These are phyloP conservation scores for Centruroides vittatus DNA, from an alignment of 1,140 invertebrate species.

Conservation along the genomic window DNA sequence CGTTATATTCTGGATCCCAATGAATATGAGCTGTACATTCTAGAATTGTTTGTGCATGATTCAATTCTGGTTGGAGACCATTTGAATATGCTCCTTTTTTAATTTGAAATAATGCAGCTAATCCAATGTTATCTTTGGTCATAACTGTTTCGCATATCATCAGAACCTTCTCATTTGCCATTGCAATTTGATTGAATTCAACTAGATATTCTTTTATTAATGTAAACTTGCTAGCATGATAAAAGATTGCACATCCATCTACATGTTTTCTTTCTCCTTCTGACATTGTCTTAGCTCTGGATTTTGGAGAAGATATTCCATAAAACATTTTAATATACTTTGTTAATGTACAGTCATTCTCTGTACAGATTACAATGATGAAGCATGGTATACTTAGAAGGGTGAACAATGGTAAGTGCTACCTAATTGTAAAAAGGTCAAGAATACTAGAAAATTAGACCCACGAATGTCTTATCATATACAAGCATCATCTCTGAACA, in stretches of 20 bases:
- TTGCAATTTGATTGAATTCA: slow-evolving; percentile 96
- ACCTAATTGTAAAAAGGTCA: too few relatives aligned
- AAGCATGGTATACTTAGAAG: too few relatives aligned
- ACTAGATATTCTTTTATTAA: slow-evolving; percentile 87
- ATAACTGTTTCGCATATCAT: slow-evolving; percentile 98
- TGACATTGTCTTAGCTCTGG: slow-evolving; percentile 94
- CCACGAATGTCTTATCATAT: too few relatives aligned
- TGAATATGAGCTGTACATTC: slow-evolving; percentile 98
- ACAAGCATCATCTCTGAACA: too few relatives aligned
- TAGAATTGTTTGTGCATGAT: too few relatives aligned
- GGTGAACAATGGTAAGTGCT: too few relatives aligned
- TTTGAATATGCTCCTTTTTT: too few relatives aligned
- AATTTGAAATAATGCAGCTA: slow-evolving; percentile 85
- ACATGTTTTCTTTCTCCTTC: slow-evolving; percentile 94
- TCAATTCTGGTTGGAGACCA: slow-evolving; percentile 68
- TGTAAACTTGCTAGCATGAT: slow-evolving; percentile 82
- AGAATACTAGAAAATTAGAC: too few relatives aligned
- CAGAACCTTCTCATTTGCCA: slow-evolving; percentile 94
- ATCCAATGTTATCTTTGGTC: slow-evolving; percentile 99
- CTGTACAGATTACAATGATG: too few relatives aligned
- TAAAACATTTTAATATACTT: too few relatives aligned
- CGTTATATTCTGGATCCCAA: slow-evolving; percentile 99
- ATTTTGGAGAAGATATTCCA: too few relatives aligned
- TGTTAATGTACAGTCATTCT: too few relatives aligned
- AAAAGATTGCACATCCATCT: slow-evolving; percentile 99